These are phyloP conservation scores for Tangara arthus DNA, from an alignment of 2,797 vertebrate species.

Conservation along the genomic window DNA sequence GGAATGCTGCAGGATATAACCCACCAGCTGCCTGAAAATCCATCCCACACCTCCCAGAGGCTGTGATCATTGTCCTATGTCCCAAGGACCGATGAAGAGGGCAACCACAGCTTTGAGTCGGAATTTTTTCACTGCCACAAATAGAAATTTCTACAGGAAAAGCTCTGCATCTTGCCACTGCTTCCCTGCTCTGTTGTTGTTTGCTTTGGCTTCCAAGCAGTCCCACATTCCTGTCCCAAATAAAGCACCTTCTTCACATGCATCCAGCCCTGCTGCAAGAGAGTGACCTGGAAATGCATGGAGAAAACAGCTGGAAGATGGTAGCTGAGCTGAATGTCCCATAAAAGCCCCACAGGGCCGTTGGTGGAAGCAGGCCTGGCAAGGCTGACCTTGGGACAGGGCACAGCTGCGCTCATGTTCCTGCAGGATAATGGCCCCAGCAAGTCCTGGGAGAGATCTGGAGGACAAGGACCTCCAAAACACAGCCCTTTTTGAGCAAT, in stretches of 20 bases:
- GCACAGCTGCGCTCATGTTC: neutral
- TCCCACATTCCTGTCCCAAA: neutral
- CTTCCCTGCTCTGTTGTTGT: neutral
- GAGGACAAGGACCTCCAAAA: neutral
- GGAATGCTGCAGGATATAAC: neutral
- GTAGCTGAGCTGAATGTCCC: neutral
- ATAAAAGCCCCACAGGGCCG: rapidly evolving
- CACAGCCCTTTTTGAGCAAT: rapidly evolving
- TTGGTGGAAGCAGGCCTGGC: rapidly evolving
- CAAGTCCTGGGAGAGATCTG: neutral
- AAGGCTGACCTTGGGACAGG: rapidly evolving
- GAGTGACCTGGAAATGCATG: neutral
- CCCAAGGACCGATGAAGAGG: neutral
- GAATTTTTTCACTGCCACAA: neutral
- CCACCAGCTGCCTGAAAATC: neutral
- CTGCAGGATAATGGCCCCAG: neutral
- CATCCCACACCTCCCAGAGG: neutral
- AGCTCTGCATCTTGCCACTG: neutral
- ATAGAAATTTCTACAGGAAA: neutral
- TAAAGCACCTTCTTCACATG: neutral
- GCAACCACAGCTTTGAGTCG: neutral
- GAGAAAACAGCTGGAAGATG: neutral
- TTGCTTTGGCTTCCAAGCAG: neutral
- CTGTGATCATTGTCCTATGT: rapidly evolving
- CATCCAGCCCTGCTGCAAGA: rapidly evolving